Evolutionary conservation across 2,888 invertebrate species (phyloP), one percentile per base, ranked within the genome.

Genomic region (Pammene fasciana): DNA sequence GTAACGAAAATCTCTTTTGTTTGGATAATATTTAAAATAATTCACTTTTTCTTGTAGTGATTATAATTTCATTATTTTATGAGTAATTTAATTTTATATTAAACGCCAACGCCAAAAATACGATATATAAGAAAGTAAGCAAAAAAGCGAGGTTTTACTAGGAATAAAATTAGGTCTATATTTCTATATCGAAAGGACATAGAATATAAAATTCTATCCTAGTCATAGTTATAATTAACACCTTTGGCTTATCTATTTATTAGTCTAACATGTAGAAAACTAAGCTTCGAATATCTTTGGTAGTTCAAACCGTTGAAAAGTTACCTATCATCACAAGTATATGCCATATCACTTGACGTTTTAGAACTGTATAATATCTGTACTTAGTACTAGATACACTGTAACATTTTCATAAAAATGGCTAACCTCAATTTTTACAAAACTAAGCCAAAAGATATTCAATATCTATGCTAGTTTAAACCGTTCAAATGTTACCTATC

Each of bases 221-320:
- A 26, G 26, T 26, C 26, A 26, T 26, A 26, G 26, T 26, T 26
- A 26, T 38, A 18, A 38, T 6, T 46, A 45, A 48, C 38, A 61
- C 34, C 38, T 68, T 68, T 68, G 68, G 68, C 68, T 52, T 13
- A 18, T 26, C 11, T 43, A 41, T 41, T 50, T 13, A 36, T 68
- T 68, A 64, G 14, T 41, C 52, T 68, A 68, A 34, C 50, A 68
- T 45, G 56, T 68, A 64, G 9, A 64, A 52, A 68, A 64, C 46
- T 14, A 45, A n/a, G 10, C 45, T 38, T 50, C 34, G 36, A 48
- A 16, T 45, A 16, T 57, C 56, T 43, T 26, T 41, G 56, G 14
- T 56, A 16, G 38, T 56, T 16, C 14, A 48, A 38, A 50, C 11
- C 18, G 18, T 50, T 13, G 13, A 43, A 56, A 41, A 14, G 18